Evolutionary conservation across 2,113 vertebrate species (phyloP).

Genomic region (Lamprotornis superbus): DNA sequence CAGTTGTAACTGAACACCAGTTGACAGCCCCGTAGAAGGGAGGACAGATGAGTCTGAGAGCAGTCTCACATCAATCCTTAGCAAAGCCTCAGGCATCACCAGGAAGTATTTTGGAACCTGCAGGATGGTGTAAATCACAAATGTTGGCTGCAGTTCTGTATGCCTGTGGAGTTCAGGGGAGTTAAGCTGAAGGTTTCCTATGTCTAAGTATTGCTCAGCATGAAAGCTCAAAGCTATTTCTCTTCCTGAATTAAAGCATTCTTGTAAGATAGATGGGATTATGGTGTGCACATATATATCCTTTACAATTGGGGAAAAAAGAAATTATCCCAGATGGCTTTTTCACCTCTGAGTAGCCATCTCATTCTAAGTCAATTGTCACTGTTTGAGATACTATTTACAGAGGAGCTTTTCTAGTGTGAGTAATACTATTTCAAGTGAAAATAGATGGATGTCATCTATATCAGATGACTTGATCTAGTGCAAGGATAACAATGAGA

Average conservation of each 20-base stretch:
- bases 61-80: not conserved
- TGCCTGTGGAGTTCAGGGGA: not conserved
- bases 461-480: not conserved
- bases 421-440: not conserved
- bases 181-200: not conserved
- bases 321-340: not conserved
- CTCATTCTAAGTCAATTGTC: not conserved
- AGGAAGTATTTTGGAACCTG: not conserved
- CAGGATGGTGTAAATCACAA: not conserved
- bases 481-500: not conserved
- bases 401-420: not conserved
- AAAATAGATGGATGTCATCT: not conserved
- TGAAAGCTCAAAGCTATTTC: conserved; percentile 8
- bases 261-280: not conserved
- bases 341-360: not conserved
- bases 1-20: not conserved
- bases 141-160: not conserved
- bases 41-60: not conserved
- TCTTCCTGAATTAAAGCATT: conserved; percentile 1
- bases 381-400: not conserved
- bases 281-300: not conserved
- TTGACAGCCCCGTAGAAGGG: not conserved
- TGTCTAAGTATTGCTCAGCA: not conserved
- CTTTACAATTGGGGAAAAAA: not conserved
- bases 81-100: not conserved